Conservation (phyloP, 1,140 invertebrate genomes). For the Chironomus tepperi region DNA sequence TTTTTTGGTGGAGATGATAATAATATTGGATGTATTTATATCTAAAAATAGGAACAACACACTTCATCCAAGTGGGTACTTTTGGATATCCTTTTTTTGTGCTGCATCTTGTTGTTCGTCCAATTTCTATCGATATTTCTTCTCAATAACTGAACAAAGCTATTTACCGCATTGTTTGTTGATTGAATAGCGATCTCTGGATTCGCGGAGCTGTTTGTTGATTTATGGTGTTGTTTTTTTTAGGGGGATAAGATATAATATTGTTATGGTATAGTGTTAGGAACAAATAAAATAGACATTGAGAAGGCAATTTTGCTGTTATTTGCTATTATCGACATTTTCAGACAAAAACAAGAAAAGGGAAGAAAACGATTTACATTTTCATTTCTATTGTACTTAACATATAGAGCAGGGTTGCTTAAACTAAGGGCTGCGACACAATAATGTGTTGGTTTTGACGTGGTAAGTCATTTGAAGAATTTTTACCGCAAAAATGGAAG, state of each 20-base stretch:
- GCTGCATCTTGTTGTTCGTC: not conserved
- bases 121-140: not conserved
- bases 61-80: not conserved
- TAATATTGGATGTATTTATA: not conserved
- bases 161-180: slow-evolving; percentile 8
- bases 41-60: not conserved
- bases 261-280: not conserved
- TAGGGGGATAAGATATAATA: too few species aligned
- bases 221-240: slow-evolving; percentile 9
- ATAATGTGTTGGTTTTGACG: too few species aligned
- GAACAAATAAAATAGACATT: not conserved
- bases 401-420: too few species aligned
- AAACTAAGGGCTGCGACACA: too few species aligned
- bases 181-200: not conserved
- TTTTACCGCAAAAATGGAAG: too few species aligned
- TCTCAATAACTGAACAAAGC: not conserved
- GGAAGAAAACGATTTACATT: not conserved
- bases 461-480: too few species aligned
- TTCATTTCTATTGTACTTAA: not conserved
- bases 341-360: too few species aligned
- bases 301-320: too few species aligned
- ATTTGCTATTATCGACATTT: too few species aligned
- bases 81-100: not conserved
- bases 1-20: not conserved
- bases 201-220: not conserved